phyloP scores from a whole-genome alignment of 2,113 vertebrate species.

The Acanthisitta chloris region DNA sequence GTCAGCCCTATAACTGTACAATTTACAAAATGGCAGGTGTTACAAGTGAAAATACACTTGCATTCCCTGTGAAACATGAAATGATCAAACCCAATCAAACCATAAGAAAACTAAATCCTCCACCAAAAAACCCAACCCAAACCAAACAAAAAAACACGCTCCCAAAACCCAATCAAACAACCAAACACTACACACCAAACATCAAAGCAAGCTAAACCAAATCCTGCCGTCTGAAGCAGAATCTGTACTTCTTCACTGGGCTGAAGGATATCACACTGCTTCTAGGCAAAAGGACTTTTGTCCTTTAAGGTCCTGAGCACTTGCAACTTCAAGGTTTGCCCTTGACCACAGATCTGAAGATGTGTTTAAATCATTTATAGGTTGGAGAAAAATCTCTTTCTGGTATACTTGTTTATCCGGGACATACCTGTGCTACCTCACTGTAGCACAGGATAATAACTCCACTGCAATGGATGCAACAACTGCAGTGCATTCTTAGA shows the following conservation, averaged over 20 bases:
- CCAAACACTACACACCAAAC: neutral
- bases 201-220: neutral
- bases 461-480: neutral
- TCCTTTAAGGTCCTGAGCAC: neutral
- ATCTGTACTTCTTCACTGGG: neutral
- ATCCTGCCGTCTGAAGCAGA: neutral
- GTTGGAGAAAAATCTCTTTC: neutral
- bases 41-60: neutral
- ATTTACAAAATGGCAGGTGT: neutral
- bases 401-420: neutral
- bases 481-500: neutral
- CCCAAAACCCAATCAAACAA: neutral
- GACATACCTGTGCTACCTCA: rapidly evolving
- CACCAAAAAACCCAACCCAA: neutral
- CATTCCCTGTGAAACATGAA: neutral
- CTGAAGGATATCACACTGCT: neutral
- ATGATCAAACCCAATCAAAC: neutral
- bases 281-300: neutral
- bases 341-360: neutral
- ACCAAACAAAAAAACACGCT: neutral
- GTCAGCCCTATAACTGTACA: neutral
- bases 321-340: neutral
- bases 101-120: neutral
- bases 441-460: neutral
- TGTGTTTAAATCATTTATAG: neutral